These are phyloP conservation scores for Zhuqinia jingwanae DNA, from an alignment of 2,888 invertebrate species.

Conservation along the genomic window DNA sequence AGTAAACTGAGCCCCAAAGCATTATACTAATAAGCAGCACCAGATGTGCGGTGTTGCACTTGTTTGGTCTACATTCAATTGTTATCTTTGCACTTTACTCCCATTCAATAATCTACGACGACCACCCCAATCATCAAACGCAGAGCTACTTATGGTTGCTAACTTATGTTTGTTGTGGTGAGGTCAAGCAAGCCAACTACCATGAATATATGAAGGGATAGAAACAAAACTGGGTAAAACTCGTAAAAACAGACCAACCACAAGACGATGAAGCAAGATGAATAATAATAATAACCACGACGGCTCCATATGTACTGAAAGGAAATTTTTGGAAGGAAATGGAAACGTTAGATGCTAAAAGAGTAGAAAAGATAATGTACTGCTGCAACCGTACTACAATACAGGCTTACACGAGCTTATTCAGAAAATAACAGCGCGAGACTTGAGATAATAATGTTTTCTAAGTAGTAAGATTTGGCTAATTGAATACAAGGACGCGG, in stretches of 20 bases:
- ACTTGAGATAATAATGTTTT: neutral
- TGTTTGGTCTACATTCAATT: neutral
- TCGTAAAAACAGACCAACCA: neutral
- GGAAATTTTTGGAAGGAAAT: neutral
- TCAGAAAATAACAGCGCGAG: neutral
- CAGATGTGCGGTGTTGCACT: no score
- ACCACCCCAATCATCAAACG: no score
- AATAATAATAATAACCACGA: neutral
- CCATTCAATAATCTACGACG: no score
- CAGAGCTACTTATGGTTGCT: no score
- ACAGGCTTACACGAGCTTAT: no score
- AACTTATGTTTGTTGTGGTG: neutral
- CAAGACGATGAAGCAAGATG: slow-evolving; percentile 2
- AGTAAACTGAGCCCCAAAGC: no score
- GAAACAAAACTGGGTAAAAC: slow-evolving; percentile 24
- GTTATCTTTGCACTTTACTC: neutral
- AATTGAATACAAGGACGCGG: slow-evolving; percentile 35
- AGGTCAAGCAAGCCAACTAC: neutral
- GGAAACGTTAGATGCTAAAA: no score
- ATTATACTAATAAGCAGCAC: no score
- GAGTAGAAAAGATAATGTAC: neutral
- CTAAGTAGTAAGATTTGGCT: neutral
- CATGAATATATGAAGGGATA: neutral
- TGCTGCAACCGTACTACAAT: no score
- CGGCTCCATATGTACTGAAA: neutral